Base-by-base conservation (phyloP, 2,113 vertebrate species). In the Syrrhaptes paradoxus region DNA sequence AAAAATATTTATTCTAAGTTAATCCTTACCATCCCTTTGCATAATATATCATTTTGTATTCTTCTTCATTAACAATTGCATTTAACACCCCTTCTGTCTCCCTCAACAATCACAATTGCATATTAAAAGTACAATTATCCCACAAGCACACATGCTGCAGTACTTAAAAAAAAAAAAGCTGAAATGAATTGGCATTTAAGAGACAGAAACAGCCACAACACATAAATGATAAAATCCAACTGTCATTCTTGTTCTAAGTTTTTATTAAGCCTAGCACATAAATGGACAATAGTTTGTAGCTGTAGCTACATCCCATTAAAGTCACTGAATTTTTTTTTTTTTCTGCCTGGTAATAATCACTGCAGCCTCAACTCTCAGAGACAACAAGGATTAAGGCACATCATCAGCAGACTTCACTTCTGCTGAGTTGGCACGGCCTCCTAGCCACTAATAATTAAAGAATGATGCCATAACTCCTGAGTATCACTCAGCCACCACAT, bases 101-200 rank as follows among this genome's bases (percentile, higher is more conserved):
- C 25, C 29, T 58, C 36, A 78, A 28, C 13, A 52, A 62, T 66
- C 51, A 88, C 36, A 82, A 62, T 5, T 32, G 26, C 5, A 5
- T 48, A 52, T 71, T 77, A 66, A 48, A 45, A 61, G 20, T 73
- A 49, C 13, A 61, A 48, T 87, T 81, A 81, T 70, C 16, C 31
- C 14, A 70, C 90, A 84, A 62, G 14, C 8, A 85, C 55, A 65
- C 43, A 74, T 20, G 5, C 13, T 49, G 17, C 0, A 0, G 3
- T 58, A 59, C 17, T 51, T 51, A 11, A 4, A 41, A 38, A 72
- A 36, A 17, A 6, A 54, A 46, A 18, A 17, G 41, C 15, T 25
- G n/a, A 58, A 73, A 52, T 21, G 2, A 15, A 66, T 89, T 77
- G 4, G 46, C 29, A 52, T 89, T 74, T 85, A 34, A 67, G 75